Evolutionary conservation across 2,888 invertebrate genomes (phyloP), one percentile per base, ranked within the genome.

Genomic region (Orchesellides sinensis): DNA sequence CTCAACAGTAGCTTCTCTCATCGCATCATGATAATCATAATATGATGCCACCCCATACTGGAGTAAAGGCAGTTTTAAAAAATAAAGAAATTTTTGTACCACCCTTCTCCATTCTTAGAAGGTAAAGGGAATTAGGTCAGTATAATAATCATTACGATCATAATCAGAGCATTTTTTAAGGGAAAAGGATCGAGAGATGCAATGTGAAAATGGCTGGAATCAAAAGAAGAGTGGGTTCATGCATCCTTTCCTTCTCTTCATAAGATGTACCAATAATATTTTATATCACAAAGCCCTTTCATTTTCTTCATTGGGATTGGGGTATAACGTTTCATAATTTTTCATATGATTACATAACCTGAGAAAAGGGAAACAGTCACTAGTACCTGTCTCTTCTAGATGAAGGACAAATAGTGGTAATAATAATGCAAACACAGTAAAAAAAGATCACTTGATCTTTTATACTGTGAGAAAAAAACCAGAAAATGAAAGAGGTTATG

Each of bases 391-490:
- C 59, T 59, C 19, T 59, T 70, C 32, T 29, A 32, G 12, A 6
- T 45, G 70, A 70, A 63, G 69, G 70, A 69, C 78, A 78, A 70
- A 78, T 78, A 52, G 59, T n/a, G n/a, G n/a, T n/a, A n/a, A n/a
- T n/a, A n/a, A n/a, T n/a, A 70, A 78, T 47, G 54, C 49, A 69
- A 78, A 78, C 63, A 70, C 63, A 70, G 29, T 52, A 61, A 49
- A 45, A 77, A 47, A 27, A 73, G 49, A 52, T 78, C 78, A 78
- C 78, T 78, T 78, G 78, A 78, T 78, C 70, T 63, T 56, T n/a
- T n/a, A n/a, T n/a, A n/a, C 29, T 73, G 73, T 61, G 74, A 74
- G 74, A 74, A 65, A 35, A 35, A 12, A 45, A 2, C 5, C 52
- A 5, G 19, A 25, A 49, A 27, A 29, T n/a, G 29, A 27, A 23